Conservation (phyloP, 2,888 invertebrate species). For the Trissoscelio sp. region DNA sequence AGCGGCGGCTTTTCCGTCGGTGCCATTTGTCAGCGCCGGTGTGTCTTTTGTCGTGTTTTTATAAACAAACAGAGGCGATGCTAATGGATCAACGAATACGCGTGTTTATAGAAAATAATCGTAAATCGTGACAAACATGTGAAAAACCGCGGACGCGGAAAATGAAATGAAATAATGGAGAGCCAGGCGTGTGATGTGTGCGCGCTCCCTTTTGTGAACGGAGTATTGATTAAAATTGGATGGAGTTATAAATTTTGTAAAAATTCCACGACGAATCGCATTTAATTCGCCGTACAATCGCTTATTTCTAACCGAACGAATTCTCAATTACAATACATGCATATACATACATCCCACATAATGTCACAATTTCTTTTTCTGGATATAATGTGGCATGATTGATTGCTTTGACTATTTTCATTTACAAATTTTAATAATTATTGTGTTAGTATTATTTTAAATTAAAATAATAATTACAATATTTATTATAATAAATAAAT, state of each 20-base stretch:
- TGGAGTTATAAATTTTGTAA: constrained; percentile 38
- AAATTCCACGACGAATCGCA: constrained; percentile 3
- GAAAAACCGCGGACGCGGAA: constrained; percentile 26
- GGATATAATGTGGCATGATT: too few relatives aligned
- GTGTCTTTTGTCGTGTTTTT: constrained; percentile 54
- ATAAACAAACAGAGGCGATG: constrained; percentile 34
- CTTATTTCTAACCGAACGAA: constrained; percentile 10
- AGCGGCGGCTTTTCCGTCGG: not conserved
- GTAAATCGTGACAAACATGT: constrained; percentile 39
- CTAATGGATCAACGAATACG: constrained; percentile 32
- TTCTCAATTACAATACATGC: not conserved
- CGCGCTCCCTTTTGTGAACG: constrained; percentile 12
- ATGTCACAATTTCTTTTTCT: not conserved
- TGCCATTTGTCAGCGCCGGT: constrained; percentile 36
- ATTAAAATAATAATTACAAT: too few relatives aligned
- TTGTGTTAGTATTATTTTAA: too few relatives aligned
- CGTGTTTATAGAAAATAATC: constrained; percentile 50
- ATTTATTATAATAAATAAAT: too few relatives aligned
- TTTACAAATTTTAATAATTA: too few relatives aligned
- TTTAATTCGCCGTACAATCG: not conserved
- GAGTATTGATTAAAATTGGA: constrained; percentile 48
- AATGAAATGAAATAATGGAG: constrained; percentile 23
- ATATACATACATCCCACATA: too few relatives aligned
- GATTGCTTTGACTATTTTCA: too few relatives aligned
- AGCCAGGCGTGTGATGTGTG: constrained; percentile 6